Base-by-base conservation (phyloP, 92 coral and sea anemone genomes). In the Epizoanthus scotinus region DNA sequence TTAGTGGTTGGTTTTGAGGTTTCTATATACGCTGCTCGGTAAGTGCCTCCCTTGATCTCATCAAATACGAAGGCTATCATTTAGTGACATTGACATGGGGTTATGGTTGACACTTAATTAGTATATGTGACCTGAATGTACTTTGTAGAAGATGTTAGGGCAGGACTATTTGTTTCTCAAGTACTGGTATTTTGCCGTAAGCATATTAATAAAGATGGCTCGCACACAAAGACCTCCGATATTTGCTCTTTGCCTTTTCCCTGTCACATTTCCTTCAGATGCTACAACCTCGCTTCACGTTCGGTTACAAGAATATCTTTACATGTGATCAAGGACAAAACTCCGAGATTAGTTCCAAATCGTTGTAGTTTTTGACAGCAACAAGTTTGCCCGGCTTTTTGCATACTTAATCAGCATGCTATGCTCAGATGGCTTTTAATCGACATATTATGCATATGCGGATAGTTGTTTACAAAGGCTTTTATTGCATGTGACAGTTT, bases 171-270 rank as follows among this genome's bases (percentile, higher is more conserved):
- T 75, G 69, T 75, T 75, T 75, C 81, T 75, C 81, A 59, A 75
- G 81, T 75, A 68, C 34, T 75, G 81, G 81, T 59, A 75, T 75
- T 75, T 75, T 75, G 81, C 81, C 81, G 68, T 63, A 55, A 75
- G 81, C 81, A 75, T 63, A 75, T 38, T 75, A 75, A 75, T 75
- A 75, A 75, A 75, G 61, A 26, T 59, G 57, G 68, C 61, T 75
- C 65, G 22, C 67, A 75, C 40, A 58, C 67, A 75, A 75, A 75
- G 81, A 31, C 14, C 34, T 36, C 81, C 81, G 81, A 75, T 75
- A 75, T 75, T 75, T 75, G 81, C 49, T 75, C 57, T 75, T 27
- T 20, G 42, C 63, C 68, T 34, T 20, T n/a, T 28, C 20, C 25
- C 61, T 75, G 81, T 75, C 81, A 75, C 20, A 55, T 75, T 75